These are phyloP conservation scores for Luffia ferchaultella DNA, from an alignment of 2,888 invertebrate species.

Conservation along the genomic window DNA sequence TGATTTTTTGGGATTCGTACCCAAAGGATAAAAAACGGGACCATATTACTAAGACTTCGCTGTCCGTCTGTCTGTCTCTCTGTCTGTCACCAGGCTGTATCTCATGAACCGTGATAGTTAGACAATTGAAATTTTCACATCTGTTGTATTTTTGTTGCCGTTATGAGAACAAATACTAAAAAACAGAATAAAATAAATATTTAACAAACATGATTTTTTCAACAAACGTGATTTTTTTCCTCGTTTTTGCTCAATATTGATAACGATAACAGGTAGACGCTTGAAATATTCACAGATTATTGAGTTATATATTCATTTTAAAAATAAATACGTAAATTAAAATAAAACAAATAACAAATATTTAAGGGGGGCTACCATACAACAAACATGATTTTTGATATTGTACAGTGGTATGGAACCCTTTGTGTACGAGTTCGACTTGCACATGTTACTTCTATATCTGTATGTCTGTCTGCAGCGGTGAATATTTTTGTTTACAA, in stretches of 20 bases:
- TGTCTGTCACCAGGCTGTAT: not conserved
- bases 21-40: no score
- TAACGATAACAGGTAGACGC: not conserved
- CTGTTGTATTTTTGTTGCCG: not conserved
- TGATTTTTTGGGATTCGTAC: not conserved
- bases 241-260: not conserved
- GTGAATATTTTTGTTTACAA: no score
- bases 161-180: not conserved
- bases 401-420: not conserved
- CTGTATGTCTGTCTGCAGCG: no score
- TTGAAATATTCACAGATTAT: not conserved
- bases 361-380: not conserved
- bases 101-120: not conserved
- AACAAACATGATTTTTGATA: not conserved
- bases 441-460: no score
- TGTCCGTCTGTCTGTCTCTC: not conserved
- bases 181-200: not conserved
- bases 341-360: not conserved
- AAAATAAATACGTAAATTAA: not conserved
- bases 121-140: not conserved
- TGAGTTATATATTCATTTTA: not conserved
- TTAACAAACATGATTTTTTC: not conserved
- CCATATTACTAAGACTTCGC: not conserved
- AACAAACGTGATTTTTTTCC: not conserved
- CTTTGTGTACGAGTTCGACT: not conserved